A percentile compares a stretch with the other conserved stretches of the same genome.
phyloP scores from a whole-genome alignment of 23 tunicate species.

The Clavelina lepadiformis region DNA sequence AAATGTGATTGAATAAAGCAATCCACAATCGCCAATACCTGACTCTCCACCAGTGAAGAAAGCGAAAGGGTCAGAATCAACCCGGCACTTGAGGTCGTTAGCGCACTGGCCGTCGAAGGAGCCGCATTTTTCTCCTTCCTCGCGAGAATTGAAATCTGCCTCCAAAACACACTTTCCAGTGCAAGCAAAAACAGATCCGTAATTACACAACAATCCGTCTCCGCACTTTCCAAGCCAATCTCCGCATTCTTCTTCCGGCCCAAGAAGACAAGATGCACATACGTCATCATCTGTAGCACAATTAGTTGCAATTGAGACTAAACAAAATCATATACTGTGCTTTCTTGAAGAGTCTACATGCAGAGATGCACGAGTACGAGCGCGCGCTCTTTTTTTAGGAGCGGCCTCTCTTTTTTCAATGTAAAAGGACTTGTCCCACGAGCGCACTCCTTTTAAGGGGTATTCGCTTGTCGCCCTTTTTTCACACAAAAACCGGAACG shows the following conservation, averaged over 20 bases:
- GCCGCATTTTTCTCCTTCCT: conserved; percentile 32
- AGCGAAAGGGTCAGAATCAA: not conserved
- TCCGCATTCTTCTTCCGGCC: conserved; percentile 45
- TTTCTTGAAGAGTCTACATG: too few species aligned
- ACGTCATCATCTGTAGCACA: conserved; percentile 12
- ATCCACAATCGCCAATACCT: too few species aligned
- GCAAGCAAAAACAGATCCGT: conserved; percentile 5
- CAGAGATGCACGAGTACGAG: too few species aligned
- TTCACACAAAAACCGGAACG: too few species aligned
- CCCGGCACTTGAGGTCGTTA: conserved; percentile 22
- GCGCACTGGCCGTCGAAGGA: conserved; percentile 25
- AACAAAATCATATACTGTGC: too few species aligned
- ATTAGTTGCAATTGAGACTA: too few species aligned
- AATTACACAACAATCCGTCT: conserved; percentile 18
- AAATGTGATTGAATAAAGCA: too few species aligned
- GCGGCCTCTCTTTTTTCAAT: too few species aligned
- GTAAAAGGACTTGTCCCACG: not conserved
- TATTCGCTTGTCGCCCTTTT: not conserved
- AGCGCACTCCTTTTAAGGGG: not conserved
- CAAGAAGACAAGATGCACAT: conserved; percentile 44
- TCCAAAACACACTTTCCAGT: conserved; percentile 54
- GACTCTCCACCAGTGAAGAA: conserved; percentile 15
- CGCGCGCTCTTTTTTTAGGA: too few species aligned
- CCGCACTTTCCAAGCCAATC: conserved; percentile 39
- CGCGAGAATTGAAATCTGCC: conserved; percentile 22